Conservation (phyloP, 2,113 vertebrate species). For the Archocentrus centrarchus region DNA sequence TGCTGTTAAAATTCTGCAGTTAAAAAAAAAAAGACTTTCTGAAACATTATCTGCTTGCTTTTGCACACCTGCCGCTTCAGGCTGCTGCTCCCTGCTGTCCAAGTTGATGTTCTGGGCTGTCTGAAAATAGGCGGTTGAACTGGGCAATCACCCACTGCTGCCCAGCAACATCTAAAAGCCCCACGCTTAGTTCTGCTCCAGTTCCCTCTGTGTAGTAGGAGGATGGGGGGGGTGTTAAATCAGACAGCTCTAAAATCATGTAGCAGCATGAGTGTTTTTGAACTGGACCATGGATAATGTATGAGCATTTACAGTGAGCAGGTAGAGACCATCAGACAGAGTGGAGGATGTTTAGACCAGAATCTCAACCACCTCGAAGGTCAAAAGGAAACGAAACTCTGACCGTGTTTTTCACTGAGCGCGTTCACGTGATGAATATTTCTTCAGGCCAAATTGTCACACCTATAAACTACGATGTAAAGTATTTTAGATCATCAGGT, state of each 20-base stretch:
- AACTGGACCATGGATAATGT: constrained; percentile 38
- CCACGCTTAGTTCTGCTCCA: constrained; percentile 42
- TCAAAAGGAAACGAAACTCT: not conserved
- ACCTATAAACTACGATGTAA: not conserved
- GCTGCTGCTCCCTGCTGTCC: not conserved
- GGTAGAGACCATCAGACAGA: constrained; percentile 1
- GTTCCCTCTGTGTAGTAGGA: constrained; percentile 13
- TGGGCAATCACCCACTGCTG: constrained; percentile 11
- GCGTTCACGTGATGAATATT: no score
- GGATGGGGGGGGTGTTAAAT: constrained; percentile 20
- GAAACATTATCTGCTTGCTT: not conserved
- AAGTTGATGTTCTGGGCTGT: not conserved
- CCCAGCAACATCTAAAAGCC: constrained; percentile 34
- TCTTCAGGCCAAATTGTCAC: not conserved
- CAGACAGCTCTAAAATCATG: constrained; percentile 2
- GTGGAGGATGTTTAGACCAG: not conserved
- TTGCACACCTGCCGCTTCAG: not conserved
- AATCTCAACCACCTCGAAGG: not conserved
- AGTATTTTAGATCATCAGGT: fast-evolving
- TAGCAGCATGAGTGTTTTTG: constrained; percentile 30
- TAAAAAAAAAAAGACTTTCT: not conserved
- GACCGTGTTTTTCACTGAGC: no score
- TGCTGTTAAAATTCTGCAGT: not conserved
- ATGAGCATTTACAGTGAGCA: constrained; percentile 32
- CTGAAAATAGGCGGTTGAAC: not conserved